These are phyloP conservation scores for Lamprologus speciosus DNA, from an alignment of 2,113 vertebrate genomes.

Conservation along the genomic window DNA sequence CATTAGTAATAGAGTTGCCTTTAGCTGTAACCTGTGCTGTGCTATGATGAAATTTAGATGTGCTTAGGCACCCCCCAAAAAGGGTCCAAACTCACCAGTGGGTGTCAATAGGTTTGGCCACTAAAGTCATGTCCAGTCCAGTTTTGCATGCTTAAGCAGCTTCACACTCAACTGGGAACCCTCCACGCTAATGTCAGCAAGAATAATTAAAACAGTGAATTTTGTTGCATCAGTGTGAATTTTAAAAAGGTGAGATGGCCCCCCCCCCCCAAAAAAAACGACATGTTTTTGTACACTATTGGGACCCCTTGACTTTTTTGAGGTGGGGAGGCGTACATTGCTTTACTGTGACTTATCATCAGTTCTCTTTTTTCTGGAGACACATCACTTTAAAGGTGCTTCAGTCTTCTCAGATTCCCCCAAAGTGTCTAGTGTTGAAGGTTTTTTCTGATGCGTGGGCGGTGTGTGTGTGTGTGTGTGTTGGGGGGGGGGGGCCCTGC, in stretches of 20 bases:
- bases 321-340: rapidly evolving
- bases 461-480: not conserved
- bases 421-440: not conserved
- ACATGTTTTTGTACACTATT: not conserved
- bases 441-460: no score
- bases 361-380: not conserved
- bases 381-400: not conserved
- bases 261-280: not conserved
- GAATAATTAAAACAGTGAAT: not conserved
- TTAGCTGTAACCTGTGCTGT: not conserved
- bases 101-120: not conserved
- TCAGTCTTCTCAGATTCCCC: not conserved
- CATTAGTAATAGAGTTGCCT: not conserved
- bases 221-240: not conserved
- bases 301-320: not conserved
- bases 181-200: not conserved
- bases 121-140: not conserved
- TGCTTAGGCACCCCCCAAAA: not conserved
- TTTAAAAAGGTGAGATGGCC: not conserved
- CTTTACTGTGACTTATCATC: not conserved
- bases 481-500: not conserved
- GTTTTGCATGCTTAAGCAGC: not conserved
- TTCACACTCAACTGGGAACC: not conserved
- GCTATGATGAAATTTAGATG: not conserved
- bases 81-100: not conserved